Conservation (phyloP, 2,797 vertebrate genomes). For the Manis pentadactyla region DNA sequence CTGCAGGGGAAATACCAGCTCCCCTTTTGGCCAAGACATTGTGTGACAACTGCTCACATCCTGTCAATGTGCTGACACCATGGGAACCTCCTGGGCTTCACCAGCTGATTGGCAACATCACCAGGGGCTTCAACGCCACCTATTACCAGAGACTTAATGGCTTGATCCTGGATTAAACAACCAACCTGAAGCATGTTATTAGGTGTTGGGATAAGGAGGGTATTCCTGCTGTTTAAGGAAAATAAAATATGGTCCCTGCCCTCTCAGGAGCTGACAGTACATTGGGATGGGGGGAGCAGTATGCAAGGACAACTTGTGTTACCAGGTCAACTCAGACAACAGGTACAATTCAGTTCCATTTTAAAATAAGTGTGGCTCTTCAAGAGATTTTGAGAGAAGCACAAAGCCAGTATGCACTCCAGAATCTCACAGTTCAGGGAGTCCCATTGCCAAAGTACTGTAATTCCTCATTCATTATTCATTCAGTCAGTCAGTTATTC, state of each 20-base stretch:
- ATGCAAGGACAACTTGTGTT: not conserved
- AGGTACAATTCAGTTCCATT: not conserved
- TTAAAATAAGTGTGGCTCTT: not conserved
- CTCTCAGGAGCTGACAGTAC: not conserved
- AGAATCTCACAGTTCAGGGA: not conserved
- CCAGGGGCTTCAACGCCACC: not conserved
- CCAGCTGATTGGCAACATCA: not conserved
- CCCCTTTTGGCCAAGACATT: accelerated
- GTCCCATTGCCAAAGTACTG: not conserved
- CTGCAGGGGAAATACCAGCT: not conserved
- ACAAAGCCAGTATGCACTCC: not conserved
- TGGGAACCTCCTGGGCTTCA: not conserved
- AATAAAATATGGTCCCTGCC: not conserved
- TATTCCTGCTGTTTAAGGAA: not conserved
- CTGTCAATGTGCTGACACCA: not conserved
- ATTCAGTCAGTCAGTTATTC: not conserved
- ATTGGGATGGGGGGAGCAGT: not conserved
- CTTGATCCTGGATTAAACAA: not conserved
- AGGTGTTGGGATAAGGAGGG: not conserved
- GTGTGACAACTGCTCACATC: not conserved
- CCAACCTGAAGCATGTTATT: not conserved
- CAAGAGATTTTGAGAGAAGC: not conserved
- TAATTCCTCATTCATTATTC: not conserved
- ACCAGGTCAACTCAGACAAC: not conserved
- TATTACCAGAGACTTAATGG: not conserved